Conservation (phyloP, 1,140 invertebrate genomes). For the Nephila pilipes region DNA sequence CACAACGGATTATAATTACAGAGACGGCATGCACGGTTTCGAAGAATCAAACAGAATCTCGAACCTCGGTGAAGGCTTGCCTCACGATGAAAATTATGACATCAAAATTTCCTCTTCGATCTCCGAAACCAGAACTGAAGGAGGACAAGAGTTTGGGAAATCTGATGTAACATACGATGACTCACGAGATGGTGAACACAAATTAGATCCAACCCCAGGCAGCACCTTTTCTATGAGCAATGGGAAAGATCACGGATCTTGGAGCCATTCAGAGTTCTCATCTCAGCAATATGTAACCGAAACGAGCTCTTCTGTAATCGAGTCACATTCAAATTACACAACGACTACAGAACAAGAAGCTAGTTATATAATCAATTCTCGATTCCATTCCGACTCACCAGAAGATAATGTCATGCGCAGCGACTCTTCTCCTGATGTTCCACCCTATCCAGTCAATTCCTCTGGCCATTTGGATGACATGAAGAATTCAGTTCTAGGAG, state of each 20-base stretch:
- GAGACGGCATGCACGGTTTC: background rate
- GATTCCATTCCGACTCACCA: constrained; percentile 73
- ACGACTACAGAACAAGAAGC: constrained; percentile 45
- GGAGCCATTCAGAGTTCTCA: constrained; percentile 9
- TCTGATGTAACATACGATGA: background rate
- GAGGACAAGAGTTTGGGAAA: background rate
- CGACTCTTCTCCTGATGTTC: constrained; percentile 69
- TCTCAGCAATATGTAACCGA: constrained; percentile 12
- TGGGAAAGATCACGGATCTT: constrained; percentile 57
- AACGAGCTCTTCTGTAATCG: background rate
- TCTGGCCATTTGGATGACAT: background rate
- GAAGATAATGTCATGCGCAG: constrained; percentile 72
- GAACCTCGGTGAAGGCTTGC: background rate
- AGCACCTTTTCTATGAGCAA: background rate
- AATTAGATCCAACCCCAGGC: background rate
- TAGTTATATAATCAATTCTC: constrained; percentile 58
- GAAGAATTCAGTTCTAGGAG: background rate
- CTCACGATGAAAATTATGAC: background rate
- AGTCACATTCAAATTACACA: background rate
- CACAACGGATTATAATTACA: background rate
- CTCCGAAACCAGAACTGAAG: background rate
- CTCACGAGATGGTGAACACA: background rate
- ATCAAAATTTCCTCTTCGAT: background rate
- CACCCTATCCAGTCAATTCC: constrained; percentile 54
- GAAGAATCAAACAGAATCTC: background rate